Base-by-base conservation (phyloP, 2,113 vertebrate species). In the Mirza zaza region DNA sequence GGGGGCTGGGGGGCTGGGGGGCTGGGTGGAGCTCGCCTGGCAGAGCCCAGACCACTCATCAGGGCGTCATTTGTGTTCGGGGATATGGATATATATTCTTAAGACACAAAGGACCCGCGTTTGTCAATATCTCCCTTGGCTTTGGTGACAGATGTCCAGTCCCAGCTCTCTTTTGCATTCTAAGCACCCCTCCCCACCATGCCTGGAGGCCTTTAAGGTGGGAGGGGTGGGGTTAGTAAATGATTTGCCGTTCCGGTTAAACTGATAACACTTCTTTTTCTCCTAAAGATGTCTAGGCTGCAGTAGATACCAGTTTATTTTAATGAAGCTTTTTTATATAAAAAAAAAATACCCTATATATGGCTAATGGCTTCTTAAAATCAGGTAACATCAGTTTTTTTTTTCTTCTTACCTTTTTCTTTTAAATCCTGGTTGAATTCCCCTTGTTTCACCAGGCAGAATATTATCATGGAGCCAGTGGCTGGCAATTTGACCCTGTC, bases 141-240 rank as follows among this genome's bases (percentile, higher is more conserved):
- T 76, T 94, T 91, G 93, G 95, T 97, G 98, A 96, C 97, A 97
- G 97, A 97, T 97, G 97, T 97, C 87, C 34, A 9, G 89, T 87
- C 89, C 59, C 61, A 57, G 89, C 50, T 93, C 82, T 90, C 65
- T 1, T 97, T 96, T 96, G 87, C 90, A 93, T 94, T 96, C 90
- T 70, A 57, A 96, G 27, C 65, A 67, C 70, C 50, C 65, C 55
- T 89, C 73, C 61, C 65, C 57, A 70, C 45, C 48, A 76, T 90
- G 87, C 94, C 83, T 42, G 65, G 65, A 73, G 92, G 86, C 94
- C 88, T 96, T 81, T 73, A 42, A 93, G 95, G 96, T 93, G 95
- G 95, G 87, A 73, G 68, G 42, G 75, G n/a, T 65, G 25, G 87
- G 48, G 17, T 85, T n/a, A 87, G 48, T 27, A 57, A 50, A 42